Evolutionary conservation across 2,113 vertebrate genomes (phyloP).

Genomic region (Microcebus lehilahytsara): DNA sequence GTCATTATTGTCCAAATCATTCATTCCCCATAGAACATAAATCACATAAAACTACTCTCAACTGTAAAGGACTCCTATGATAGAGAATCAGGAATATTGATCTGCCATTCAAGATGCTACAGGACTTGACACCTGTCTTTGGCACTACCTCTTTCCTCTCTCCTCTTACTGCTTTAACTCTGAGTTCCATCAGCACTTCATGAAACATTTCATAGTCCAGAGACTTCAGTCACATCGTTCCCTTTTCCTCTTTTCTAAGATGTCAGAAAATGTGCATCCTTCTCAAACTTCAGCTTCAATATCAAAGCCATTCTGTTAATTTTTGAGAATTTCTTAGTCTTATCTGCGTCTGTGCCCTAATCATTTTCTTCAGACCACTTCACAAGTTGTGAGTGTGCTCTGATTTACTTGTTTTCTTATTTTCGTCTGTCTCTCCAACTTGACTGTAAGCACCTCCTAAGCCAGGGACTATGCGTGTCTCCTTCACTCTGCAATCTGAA

Average conservation of each 20-base stretch:
- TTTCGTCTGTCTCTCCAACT: not conserved
- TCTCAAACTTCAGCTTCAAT: not conserved
- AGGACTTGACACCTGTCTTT: not conserved
- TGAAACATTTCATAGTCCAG: not conserved
- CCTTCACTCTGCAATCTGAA: not conserved
- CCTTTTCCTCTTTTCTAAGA: not conserved
- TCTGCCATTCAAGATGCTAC: not conserved
- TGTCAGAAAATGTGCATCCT: not conserved
- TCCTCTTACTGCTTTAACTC: not conserved
- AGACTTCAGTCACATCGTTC: accelerated
- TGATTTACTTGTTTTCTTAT: not conserved
- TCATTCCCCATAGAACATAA: not conserved
- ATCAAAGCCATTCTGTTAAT: not conserved
- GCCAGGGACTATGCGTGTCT: accelerated
- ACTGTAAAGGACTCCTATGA: not conserved
- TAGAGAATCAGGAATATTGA: not conserved
- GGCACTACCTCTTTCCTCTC: accelerated
- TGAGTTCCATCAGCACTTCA: not conserved
- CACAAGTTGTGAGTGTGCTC: not conserved
- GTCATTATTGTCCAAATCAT: not conserved
- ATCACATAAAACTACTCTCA: not conserved
- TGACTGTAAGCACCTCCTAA: not conserved
- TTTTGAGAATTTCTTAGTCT: not conserved
- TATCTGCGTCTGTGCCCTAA: not conserved
- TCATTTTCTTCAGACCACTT: not conserved